Evolutionary conservation across 2,113 vertebrate genomes (phyloP), one percentile per base, ranked within the genome.

Genomic region (Delphinapterus leucas): DNA sequence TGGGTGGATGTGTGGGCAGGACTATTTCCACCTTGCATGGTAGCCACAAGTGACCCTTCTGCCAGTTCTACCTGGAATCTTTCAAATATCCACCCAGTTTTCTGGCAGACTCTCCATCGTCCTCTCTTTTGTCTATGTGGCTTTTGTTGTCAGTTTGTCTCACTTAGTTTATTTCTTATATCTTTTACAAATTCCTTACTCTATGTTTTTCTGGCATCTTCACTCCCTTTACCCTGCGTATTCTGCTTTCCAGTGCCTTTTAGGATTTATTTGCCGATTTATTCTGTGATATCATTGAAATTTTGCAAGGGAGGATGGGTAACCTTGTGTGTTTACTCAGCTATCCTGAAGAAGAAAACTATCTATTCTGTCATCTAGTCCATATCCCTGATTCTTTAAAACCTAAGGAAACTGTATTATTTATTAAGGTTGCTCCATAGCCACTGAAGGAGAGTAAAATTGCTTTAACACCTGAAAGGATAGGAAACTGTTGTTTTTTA

Each of bases 401-500:
- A 21, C 25, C 21, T 44, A 68, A 65, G 21, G 26, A 96, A 90
- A 76, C 13, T 17, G 18, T 85, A 25, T 80, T 83, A 68, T 61
- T 91, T 79, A 44, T 73, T 82, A 81, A 60, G 81, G 11, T 44
- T 74, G 33, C 6, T 87, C 36, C 38, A 65, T 10, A 58, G 65
- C 14, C 61, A 65, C 28, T 1, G 6, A 89, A 74, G 26, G 63
- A 95, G 82, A 44, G 76, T 36, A n/a, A 63, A 74, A 82, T 80
- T 63, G 28, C 20, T 79, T 65, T 65, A 92, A 63, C 25, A 38
- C 25, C 58, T 60, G 36, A 5, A 65, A 94, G 11, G 18, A 13
- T 28, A 84, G 47, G 31, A 90, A 84, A 71, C 36, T 81, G 17
- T 44, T 74, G 25, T 73, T 93, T 97, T 68, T 49, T 79, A 38